Percentiles rank a stretch among this genome's conserved stretches.
Evolutionary conservation across 2,797 vertebrate genomes (phyloP).

Genomic region (Chaetodon trifasciatus): DNA sequence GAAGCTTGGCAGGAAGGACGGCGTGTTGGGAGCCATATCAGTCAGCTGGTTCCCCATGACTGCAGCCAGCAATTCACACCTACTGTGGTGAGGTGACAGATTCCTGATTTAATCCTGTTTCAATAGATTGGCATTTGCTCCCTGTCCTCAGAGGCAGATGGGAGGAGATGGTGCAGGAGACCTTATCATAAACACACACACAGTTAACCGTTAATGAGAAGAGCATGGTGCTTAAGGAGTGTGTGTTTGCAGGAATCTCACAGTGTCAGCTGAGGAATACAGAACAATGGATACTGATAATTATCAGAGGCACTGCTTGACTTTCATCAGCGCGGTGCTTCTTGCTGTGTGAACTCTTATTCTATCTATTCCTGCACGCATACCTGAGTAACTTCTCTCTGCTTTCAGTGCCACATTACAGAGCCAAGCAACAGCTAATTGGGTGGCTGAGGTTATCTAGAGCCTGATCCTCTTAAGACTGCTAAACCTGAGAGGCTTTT

Average conservation of each 20-base stretch:
- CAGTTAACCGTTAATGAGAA: slow-evolving; percentile 70
- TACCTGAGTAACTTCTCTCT: not conserved
- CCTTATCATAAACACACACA: slow-evolving; percentile 81
- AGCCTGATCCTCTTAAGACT: slow-evolving; percentile 74
- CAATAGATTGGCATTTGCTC: slow-evolving; percentile 77
- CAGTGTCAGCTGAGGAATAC: slow-evolving; percentile 2
- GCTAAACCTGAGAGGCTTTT: slow-evolving; percentile 63
- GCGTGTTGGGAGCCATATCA: slow-evolving; percentile 87
- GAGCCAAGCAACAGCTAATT: slow-evolving; percentile 36
- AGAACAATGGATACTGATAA: slow-evolving; percentile 15
- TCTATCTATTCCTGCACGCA: not conserved
- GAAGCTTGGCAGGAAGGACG: slow-evolving; percentile 88
- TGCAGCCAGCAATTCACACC: slow-evolving; percentile 68
- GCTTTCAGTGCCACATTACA: slow-evolving; percentile 16
- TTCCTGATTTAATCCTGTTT: slow-evolving; percentile 60
- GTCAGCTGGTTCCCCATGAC: slow-evolving; percentile 94
- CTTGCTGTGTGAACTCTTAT: not conserved
- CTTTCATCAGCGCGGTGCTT: not conserved
- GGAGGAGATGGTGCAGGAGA: slow-evolving; percentile 59
- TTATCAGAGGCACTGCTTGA: slow-evolving; percentile 1
- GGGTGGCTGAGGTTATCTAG: slow-evolving; percentile 43
- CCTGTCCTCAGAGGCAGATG: slow-evolving; percentile 60
- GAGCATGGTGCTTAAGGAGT: slow-evolving; percentile 42
- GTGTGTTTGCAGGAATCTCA: slow-evolving; percentile 13
- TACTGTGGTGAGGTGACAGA: slow-evolving; percentile 69